Percentiles rank a stretch among this genome's conserved stretches.
Conservation (phyloP, 1,140 invertebrate species). For the Apis cerana region DNA sequence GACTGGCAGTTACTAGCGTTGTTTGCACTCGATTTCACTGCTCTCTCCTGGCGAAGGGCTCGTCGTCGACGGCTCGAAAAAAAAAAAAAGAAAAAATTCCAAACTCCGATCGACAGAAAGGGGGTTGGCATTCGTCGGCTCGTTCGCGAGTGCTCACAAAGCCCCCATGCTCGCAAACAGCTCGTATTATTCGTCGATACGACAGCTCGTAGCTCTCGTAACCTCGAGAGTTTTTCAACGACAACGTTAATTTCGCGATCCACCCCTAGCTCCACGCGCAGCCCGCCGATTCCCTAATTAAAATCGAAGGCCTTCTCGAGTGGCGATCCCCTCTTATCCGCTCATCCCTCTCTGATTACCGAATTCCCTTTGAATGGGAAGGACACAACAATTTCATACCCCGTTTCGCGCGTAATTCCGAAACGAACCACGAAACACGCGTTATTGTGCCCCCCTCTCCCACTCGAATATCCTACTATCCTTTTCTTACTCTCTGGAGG, state of each 20-base stretch:
- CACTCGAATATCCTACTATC: too few species aligned
- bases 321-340: not conserved
- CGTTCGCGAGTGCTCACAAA: slow-evolving; percentile 25
- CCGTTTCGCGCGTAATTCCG: not conserved
- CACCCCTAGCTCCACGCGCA: not conserved
- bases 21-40: slow-evolving; percentile 39
- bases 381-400: slow-evolving; percentile 29
- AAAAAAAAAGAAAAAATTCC: slow-evolving; percentile 1
- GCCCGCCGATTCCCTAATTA: slow-evolving; percentile 38
- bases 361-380: slow-evolving; percentile 12
- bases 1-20: slow-evolving; percentile 17
- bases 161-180: slow-evolving; percentile 14
- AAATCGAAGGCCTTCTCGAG: slow-evolving; percentile 28
- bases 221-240: slow-evolving; percentile 44
- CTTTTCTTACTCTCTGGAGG: too few species aligned
- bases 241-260: slow-evolving; percentile 35
- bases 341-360: slow-evolving; percentile 17
- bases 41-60: slow-evolving; percentile 16
- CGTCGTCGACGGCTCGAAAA: slow-evolving; percentile 3
- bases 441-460: not conserved
- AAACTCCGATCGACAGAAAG: slow-evolving; percentile 6
- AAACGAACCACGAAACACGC: not conserved
- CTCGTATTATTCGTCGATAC: slow-evolving; percentile 40
- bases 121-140: slow-evolving; percentile 17
- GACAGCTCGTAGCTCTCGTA: slow-evolving; percentile 25